phyloP scores from a whole-genome alignment of 2,888 invertebrate species.

The Cetonia aurata region DNA sequence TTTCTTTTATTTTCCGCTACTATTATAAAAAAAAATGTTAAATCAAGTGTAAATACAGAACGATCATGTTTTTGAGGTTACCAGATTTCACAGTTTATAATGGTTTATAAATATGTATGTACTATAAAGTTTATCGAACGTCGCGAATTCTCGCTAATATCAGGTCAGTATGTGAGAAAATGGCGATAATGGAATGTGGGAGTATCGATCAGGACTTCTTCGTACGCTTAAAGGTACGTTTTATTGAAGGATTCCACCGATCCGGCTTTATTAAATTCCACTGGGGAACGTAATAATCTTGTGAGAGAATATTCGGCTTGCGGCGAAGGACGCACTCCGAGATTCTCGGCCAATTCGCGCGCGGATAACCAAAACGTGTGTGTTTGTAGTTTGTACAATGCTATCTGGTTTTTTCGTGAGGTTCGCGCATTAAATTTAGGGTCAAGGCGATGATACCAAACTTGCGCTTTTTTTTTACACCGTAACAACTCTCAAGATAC shows the following conservation, averaged over 20 bases:
- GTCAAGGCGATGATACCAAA: constrained; percentile 23
- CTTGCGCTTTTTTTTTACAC: constrained; percentile 21
- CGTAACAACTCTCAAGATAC: neutral
- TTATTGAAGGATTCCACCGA: constrained; percentile 11
- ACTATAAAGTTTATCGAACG: no score
- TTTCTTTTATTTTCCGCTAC: no score
- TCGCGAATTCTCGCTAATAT: constrained; percentile 15
- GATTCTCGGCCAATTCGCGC: neutral
- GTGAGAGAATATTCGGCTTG: neutral
- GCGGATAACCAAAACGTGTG: constrained; percentile 3
- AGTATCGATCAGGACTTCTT: constrained; percentile 8
- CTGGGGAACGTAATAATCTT: constrained; percentile 7
- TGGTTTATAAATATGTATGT: no score
- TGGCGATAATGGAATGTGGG: constrained; percentile 7
- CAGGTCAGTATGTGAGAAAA: constrained; percentile 18
- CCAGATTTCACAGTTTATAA: no score
- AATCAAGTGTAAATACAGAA: no score
- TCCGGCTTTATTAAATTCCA: constrained; percentile 27
- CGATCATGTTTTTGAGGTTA: no score
- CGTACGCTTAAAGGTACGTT: constrained; percentile 5
- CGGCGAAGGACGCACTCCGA: neutral
- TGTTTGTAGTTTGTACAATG: constrained; percentile 11
- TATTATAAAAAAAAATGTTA: no score
- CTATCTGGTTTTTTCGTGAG: constrained; percentile 21
- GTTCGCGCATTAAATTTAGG: constrained; percentile 30